Evolutionary conservation across 30 jellyfish, hydroid and myxozoan species (phyloP).

Genomic region (Cassiopea xamachana): DNA sequence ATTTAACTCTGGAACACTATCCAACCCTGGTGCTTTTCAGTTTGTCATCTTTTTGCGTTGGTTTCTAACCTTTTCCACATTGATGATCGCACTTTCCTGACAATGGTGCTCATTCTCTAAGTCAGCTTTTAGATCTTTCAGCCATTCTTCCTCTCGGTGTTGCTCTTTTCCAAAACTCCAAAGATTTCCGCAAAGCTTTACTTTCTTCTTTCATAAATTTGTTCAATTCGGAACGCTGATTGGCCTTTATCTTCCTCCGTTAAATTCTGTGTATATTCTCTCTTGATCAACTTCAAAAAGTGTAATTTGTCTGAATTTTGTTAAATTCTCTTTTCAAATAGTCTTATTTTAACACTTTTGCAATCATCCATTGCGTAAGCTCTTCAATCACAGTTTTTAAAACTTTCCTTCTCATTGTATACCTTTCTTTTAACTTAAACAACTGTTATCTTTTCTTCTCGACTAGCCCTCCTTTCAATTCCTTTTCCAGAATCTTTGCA

Average conservation of each 20-base stretch:
- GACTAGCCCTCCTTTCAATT: not conserved
- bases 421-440: not conserved
- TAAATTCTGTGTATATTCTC: not conserved
- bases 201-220: not conserved
- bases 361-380: not conserved
- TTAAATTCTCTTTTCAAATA: not conserved
- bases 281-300: not conserved
- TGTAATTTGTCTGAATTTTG: not conserved
- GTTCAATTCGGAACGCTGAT: not conserved
- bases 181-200: not conserved
- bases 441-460: slow-evolving; percentile 4
- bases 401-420: slow-evolving; percentile 1
- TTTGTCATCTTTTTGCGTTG: not conserved
- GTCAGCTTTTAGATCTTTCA: not conserved
- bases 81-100: not conserved
- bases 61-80: not conserved
- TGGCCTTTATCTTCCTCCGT: not conserved
- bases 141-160: not conserved
- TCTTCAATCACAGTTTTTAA: not conserved
- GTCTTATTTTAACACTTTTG: slow-evolving; percentile 7
- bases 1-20: not conserved
- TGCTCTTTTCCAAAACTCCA: not conserved
- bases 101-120: not conserved
- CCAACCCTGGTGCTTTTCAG: not conserved
- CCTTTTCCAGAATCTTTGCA: not conserved